Base-by-base conservation (phyloP, 2,797 vertebrate species). In the Megaceryle alcyon region DNA sequence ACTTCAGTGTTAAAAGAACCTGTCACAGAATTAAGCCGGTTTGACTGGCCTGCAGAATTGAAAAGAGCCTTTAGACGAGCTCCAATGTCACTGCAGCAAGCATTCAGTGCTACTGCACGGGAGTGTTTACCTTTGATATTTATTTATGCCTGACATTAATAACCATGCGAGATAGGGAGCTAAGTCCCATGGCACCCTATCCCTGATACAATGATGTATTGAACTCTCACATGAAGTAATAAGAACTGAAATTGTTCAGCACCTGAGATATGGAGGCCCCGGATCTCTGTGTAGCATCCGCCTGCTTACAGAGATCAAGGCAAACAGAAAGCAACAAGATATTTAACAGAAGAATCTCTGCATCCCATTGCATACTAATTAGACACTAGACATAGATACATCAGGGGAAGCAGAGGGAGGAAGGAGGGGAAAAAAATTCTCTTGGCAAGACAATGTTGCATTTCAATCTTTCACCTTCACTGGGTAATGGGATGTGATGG, bases 381-480 rank as follows among this genome's bases (percentile, higher is more conserved):
- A 98, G 96, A 76, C 96, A 75, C 95, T 82, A 95, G 97, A 73
- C 96, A 97, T 46, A 94, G 96, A 97, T 93, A 88, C 95, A 97
- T 93, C 90, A 88, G 91, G 95, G 90, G 92, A 31, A 81, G 82
- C 93, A 96, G 97, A 97, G 95, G 96, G 96, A 97, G 76, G 93
- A 96, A 97, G 92, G 88, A 91, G 91, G 90, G 86, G 85, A 1
- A 51, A 88, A 84, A 97, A 96, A 84, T 98, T 98, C 96, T 97
- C 96, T 97, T 98, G 97, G 97, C 96, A 97, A 96, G 85, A 98
- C 90, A 95, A 88, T 23, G 20, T 96, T 88, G 86, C 92, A 85
- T 96, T 97, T 96, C 96, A 90, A 95, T 97, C 97, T 97, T 97
- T 98, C 97, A 98, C 97, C 98, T 98, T 98, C 98, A 84, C 95